phyloP scores from a whole-genome alignment of 2,113 vertebrate genomes.

The Puntigrus tetrazona region DNA sequence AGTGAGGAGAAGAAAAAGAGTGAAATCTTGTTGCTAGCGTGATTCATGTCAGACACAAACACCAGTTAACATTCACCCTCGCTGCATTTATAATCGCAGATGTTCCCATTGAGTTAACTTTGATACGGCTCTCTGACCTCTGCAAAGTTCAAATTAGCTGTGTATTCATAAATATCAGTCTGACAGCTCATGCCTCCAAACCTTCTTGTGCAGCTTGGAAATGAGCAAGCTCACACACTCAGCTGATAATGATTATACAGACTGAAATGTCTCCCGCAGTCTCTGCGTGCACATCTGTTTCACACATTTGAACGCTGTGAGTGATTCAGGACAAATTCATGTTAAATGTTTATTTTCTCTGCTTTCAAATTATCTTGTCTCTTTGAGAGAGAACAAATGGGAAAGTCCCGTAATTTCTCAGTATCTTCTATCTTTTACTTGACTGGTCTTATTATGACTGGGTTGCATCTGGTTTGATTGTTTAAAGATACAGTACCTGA shows the following conservation, averaged over 20 bases:
- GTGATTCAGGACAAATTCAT: slow-evolving; percentile 45
- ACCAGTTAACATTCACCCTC: not conserved
- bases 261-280: not conserved
- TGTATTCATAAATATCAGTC: slow-evolving; percentile 20
- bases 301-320: slow-evolving; percentile 45
- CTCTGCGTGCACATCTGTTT: slow-evolving; percentile 52
- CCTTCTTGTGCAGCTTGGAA: not conserved
- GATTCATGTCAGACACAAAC: slow-evolving; percentile 1
- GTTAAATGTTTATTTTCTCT: slow-evolving; percentile 43
- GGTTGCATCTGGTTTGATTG: not conserved
- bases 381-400: slow-evolving; percentile 31
- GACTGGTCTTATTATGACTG: not conserved
- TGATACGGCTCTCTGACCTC: slow-evolving; percentile 24
- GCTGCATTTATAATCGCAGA: slow-evolving; percentile 6
- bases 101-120: slow-evolving; percentile 19
- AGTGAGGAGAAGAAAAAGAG: not conserved
- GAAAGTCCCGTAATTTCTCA: slow-evolving; percentile 25
- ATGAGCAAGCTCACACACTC: slow-evolving; percentile 9
- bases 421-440: slow-evolving; percentile 11
- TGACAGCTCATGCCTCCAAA: not conserved
- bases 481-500: not conserved
- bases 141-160: slow-evolving; percentile 25
- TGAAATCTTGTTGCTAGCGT: not conserved
- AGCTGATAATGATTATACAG: slow-evolving; percentile 34
- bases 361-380: slow-evolving; percentile 49